These are phyloP conservation scores for Osmerus mordax DNA, from an alignment of 2,113 vertebrate genomes.

Conservation along the genomic window DNA sequence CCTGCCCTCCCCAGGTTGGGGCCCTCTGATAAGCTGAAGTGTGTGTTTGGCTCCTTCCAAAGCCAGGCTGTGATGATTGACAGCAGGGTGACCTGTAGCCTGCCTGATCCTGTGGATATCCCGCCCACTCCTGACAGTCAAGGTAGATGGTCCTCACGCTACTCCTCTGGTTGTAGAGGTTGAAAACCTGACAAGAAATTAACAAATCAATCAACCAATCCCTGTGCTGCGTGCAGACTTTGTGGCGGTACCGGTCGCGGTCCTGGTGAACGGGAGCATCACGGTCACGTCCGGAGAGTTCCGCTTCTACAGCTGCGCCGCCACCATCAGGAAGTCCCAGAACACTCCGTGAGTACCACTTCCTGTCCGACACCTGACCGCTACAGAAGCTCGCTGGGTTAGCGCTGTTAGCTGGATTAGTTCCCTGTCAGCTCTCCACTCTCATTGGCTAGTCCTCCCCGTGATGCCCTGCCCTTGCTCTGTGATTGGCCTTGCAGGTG, in stretches of 20 bases:
- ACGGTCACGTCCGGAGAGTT: constrained; percentile 80
- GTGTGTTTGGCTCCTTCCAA: constrained; percentile 26
- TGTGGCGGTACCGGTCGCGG: constrained; percentile 75
- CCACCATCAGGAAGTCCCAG: constrained; percentile 77
- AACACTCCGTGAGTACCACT: constrained; percentile 85
- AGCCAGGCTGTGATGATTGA: background rate
- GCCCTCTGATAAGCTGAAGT: constrained; percentile 33
- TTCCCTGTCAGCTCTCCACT: background rate
- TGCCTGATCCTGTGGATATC: constrained; percentile 54
- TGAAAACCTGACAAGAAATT: too few species aligned
- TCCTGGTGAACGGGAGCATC: constrained; percentile 59
- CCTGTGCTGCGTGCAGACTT: constrained; percentile 69
- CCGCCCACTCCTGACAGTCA: constrained; percentile 55
- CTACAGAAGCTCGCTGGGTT: too few species aligned
- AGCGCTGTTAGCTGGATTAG: too few species aligned
- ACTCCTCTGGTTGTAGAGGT: too few species aligned
- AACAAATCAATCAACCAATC: background rate
- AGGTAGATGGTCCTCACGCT: constrained; percentile 44
- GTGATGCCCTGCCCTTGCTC: background rate
- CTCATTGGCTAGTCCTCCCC: background rate
- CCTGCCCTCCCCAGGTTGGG: constrained; percentile 53
- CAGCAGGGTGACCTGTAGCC: constrained; percentile 48
- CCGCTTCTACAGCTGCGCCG: constrained; percentile 88
- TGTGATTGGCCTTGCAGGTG: constrained; percentile 72
- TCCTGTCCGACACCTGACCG: too few species aligned